A percentile compares a stretch with the other conserved stretches of the same genome.
Conservation (phyloP, 2,888 invertebrate species). For the Caenorhabditis sinica region DNA sequence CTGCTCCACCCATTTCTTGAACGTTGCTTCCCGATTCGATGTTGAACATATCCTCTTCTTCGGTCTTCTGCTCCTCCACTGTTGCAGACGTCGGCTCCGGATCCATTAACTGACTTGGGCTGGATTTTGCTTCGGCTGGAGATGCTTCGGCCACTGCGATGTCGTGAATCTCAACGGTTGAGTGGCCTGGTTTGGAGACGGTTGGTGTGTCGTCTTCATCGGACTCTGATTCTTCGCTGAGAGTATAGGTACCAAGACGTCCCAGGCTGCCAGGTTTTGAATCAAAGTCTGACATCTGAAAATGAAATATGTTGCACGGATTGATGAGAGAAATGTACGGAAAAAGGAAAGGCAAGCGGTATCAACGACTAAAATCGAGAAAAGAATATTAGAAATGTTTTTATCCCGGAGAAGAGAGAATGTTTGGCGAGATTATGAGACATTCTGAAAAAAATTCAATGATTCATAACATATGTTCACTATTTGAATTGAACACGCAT, state of each 20-base stretch:
- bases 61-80: background rate
- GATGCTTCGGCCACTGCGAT: conserved; percentile 29
- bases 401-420: conserved; percentile 1
- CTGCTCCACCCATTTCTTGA: background rate
- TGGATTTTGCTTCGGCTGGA: conserved; percentile 8
- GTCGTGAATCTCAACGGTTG: conserved; percentile 9
- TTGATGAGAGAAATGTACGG: background rate
- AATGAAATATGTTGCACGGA: background rate
- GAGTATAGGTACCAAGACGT: conserved; percentile 28
- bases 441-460: background rate
- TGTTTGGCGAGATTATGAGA: background rate
- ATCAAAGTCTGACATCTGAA: conserved; percentile 51
- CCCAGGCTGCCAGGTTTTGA: conserved; percentile 50
- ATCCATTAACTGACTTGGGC: background rate
- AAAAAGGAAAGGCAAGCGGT: background rate
- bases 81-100: conserved; percentile 21
- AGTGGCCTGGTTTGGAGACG: background rate
- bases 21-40: background rate
- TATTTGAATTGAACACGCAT: background rate
- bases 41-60: background rate
- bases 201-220: conserved; percentile 6
- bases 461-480: background rate
- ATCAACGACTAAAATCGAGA: background rate
- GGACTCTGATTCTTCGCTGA: conserved; percentile 7
- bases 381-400: background rate